Percentiles rank a stretch among this genome's conserved stretches.
These are phyloP conservation scores for Hymenopus coronatus DNA, from an alignment of 2,888 invertebrate species.

Conservation along the genomic window DNA sequence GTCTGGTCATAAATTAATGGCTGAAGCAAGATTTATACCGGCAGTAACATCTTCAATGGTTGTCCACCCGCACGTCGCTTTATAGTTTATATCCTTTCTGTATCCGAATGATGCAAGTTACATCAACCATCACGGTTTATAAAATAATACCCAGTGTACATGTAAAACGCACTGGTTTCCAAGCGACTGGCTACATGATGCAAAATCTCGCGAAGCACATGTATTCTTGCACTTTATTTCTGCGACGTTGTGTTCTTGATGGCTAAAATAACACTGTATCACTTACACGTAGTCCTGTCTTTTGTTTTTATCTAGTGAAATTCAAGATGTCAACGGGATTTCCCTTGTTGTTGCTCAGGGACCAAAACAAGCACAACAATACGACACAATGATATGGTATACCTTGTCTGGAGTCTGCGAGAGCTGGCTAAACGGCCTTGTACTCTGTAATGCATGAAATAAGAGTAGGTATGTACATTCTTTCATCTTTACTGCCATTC, in stretches of 20 bases:
- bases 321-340: not conserved
- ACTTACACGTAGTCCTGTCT: not conserved
- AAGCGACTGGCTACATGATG: not conserved
- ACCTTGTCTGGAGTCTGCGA: not conserved
- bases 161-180: not conserved
- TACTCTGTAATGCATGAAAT: not conserved
- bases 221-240: not conserved
- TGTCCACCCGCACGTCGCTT: not conserved
- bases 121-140: not conserved
- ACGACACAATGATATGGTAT: not conserved
- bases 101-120: not conserved
- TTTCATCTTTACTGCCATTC: not conserved
- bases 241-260: not conserved
- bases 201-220: not conserved
- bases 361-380: not conserved
- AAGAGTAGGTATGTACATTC: not conserved
- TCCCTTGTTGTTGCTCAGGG: not conserved
- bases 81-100: not conserved
- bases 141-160: not conserved
- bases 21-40: not conserved
- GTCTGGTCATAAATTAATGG: not conserved
- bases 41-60: not conserved
- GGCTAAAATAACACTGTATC: not conserved
- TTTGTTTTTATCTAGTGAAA: not conserved
- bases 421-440: not conserved